Percentiles rank a stretch among this genome's conserved stretches.
phyloP scores from a whole-genome alignment of 2,797 vertebrate genomes.

The Phoebastria nigripes region DNA sequence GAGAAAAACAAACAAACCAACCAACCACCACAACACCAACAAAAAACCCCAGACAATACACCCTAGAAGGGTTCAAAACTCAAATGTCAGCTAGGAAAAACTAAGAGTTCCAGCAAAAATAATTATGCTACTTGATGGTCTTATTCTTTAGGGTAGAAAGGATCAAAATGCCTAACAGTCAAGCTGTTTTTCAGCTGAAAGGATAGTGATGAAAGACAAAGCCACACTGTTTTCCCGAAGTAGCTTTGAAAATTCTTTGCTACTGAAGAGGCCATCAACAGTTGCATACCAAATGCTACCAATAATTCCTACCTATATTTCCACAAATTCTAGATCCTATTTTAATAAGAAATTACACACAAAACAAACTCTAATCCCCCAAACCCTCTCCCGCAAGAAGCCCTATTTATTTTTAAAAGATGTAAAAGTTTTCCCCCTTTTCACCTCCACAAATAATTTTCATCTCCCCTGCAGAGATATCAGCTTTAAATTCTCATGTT shows the following conservation, averaged over 20 bases:
- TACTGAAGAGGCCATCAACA: not conserved
- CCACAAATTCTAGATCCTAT: not conserved
- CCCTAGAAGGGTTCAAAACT: not conserved
- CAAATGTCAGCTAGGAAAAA: not conserved
- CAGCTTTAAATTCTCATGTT: not conserved
- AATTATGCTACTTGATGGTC: not conserved
- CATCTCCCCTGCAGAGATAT: not conserved
- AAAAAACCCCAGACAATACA: not conserved
- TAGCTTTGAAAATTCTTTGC: conserved; percentile 9
- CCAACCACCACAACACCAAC: not conserved
- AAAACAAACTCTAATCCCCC: not conserved
- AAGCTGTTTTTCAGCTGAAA: not conserved
- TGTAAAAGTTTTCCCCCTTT: not conserved
- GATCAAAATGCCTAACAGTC: conserved; percentile 3
- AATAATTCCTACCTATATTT: not conserved
- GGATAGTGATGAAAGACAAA: not conserved
- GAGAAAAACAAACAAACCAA: not conserved
- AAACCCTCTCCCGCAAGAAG: not conserved
- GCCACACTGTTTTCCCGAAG: not conserved
- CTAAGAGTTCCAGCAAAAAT: not conserved
- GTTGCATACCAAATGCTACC: not conserved
- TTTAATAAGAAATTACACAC: not conserved
- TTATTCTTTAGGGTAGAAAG: not conserved
- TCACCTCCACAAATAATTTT: not conserved
- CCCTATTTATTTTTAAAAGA: not conserved